These are phyloP conservation scores for Corydoras maculifer DNA, from an alignment of 2,113 vertebrate genomes.

Conservation along the genomic window DNA sequence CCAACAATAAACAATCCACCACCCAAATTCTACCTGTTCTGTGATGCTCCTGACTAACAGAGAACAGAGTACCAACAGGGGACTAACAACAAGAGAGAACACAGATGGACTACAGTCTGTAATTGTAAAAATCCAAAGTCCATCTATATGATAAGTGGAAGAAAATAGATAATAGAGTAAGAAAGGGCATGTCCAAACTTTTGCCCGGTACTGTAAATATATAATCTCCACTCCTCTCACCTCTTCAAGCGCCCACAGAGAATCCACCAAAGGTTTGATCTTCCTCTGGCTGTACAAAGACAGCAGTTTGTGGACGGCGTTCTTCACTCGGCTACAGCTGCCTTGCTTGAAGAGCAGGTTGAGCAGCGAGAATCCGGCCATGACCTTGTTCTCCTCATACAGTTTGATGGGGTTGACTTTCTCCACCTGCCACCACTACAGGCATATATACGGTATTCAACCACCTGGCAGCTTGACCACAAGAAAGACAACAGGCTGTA, in stretches of 20 bases:
- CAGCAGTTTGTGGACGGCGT: slow-evolving; percentile 82
- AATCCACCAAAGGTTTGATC: slow-evolving; percentile 93
- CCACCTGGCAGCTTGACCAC: background rate
- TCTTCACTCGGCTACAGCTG: slow-evolving; percentile 70
- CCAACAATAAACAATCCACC: too few species aligned
- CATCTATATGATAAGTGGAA: too few species aligned
- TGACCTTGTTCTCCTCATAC: slow-evolving; percentile 97
- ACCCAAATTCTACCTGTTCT: too few species aligned
- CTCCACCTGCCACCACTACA: slow-evolving; percentile 98
- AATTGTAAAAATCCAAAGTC: too few species aligned
- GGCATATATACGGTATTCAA: slow-evolving; percentile 20
- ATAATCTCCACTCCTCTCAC: slow-evolving; percentile 61
- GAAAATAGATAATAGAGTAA: too few species aligned
- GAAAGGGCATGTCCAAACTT: too few species aligned
- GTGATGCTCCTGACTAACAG: too few species aligned
- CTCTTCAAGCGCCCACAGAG: slow-evolving; percentile 96
- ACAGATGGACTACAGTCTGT: too few species aligned
- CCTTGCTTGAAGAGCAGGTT: slow-evolving; percentile 95
- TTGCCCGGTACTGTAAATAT: too few species aligned
- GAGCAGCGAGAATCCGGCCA: slow-evolving; percentile 92
- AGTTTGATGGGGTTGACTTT: slow-evolving; percentile 98
- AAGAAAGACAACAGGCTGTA: background rate
- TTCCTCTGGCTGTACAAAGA: slow-evolving; percentile 82
- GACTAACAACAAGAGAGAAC: too few species aligned
- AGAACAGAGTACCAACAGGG: too few species aligned